Base-by-base conservation (phyloP, 2,888 invertebrate species). In the Taenaris catops region DNA sequence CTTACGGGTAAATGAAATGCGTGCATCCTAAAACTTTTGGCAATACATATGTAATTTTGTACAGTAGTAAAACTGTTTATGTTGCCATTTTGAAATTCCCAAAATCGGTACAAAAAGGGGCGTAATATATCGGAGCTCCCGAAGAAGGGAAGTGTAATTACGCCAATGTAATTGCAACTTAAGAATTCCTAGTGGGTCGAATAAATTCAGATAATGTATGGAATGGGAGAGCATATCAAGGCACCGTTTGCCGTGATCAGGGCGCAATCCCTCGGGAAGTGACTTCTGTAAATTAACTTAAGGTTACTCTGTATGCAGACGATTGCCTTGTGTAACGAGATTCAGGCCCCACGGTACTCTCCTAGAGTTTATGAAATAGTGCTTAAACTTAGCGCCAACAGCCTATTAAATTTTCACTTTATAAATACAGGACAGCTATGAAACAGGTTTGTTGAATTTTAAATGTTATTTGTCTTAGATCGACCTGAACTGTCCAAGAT, bases 241-340 rank as follows among this genome's bases (percentile, higher is more conserved):
- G 63, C 57, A 63, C 59, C 45, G 59, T 68, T 65, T 69, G 63
- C 57, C 51, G 63, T 62, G 72, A 75, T 76, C 71, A 67, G 55
- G 42, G 49, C 56, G 41, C 42, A 40, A 44, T 60, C 75, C 58
- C 69, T 18, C 7, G 66, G 53, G 80, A 62, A 57, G 51, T 58
- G 67, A 68, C 61, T 56, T 58, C 64, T 71, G 67, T 72, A 81
- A 83, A 83, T 83, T 79, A 79, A 78, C 75, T 83, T 79, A 81
- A 53, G 63, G 63, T 68, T 66, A 66, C 71, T 83, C 67, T 74
- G 76, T 83, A 83, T 83, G 81, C 84, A 84, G 80, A 79, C 71
- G 66, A 65, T 58, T 61, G 61, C 62, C 50, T 49, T 58, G 46
- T 57, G 57, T 80, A 79, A 79, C 75, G 72, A 79, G 65, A 74